Evolutionary conservation across 2,888 invertebrate species (phyloP).

Genomic region (Catocala sponsa): DNA sequence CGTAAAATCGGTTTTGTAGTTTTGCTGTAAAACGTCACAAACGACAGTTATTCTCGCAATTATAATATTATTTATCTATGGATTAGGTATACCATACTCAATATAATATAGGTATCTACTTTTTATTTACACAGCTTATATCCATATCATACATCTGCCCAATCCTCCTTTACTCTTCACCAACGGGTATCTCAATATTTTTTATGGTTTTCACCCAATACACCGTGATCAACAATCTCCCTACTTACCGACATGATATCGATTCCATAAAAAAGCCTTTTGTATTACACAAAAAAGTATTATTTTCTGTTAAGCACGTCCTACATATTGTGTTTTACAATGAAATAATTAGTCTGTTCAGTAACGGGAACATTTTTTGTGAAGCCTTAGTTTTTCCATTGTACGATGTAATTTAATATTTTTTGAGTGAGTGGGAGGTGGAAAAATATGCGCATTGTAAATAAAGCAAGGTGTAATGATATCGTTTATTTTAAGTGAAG

Average conservation of each 20-base stretch:
- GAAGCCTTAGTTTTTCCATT: slow-evolving; percentile 72
- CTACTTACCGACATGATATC: slow-evolving; percentile 77
- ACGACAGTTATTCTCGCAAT: no score
- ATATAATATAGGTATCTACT: background rate
- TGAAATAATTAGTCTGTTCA: slow-evolving; percentile 83
- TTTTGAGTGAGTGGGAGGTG: slow-evolving; percentile 75
- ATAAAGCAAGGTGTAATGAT: slow-evolving; percentile 61
- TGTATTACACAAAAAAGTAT: slow-evolving; percentile 79
- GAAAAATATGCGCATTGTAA: slow-evolving; percentile 69
- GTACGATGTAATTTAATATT: slow-evolving; percentile 85
- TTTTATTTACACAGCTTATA: background rate
- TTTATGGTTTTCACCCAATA: slow-evolving; percentile 29
- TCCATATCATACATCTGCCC: slow-evolving; percentile 26
- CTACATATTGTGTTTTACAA: slow-evolving; percentile 79
- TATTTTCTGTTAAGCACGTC: slow-evolving; percentile 82
- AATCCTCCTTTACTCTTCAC: slow-evolving; percentile 20
- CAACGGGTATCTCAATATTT: slow-evolving; percentile 35
- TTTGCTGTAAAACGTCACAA: no score
- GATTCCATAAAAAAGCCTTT: slow-evolving; percentile 74
- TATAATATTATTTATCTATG: no score
- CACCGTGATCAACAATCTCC: slow-evolving; percentile 64
- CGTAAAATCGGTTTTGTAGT: no score
- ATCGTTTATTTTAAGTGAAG: slow-evolving; percentile 28
- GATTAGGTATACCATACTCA: no score
- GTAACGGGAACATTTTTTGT: slow-evolving; percentile 81